Base-by-base conservation (phyloP, 2,797 vertebrate genomes). In the Falco berigora region DNA sequence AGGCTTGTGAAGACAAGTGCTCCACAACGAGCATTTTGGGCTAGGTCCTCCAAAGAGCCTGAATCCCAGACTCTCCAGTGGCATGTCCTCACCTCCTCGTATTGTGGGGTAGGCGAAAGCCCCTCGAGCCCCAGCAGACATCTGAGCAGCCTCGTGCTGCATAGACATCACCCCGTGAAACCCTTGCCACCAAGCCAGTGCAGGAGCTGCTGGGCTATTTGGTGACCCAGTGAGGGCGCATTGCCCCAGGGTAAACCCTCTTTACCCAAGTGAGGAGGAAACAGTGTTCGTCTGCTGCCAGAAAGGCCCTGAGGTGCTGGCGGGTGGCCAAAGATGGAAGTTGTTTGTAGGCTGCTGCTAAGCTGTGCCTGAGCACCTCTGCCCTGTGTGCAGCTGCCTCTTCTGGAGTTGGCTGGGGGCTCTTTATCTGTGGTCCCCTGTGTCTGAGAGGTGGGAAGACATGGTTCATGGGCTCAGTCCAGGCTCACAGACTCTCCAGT, bases 141-240 rank as follows among this genome's bases (percentile, higher is more conserved):
- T n/a, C 17, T 10, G 44, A 72, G 58, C n/a, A 75, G 46, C 17
- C 12, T 79, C 52, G 4, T 14, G 4, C 28, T 71, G 25, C 1
- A 0, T 23, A 23, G 52, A 30, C 17, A 10, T 22, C 6, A 0
- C 36, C 38, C 42, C 24, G 1, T 9, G 9, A 32, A 84, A 77
- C 5, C 34, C n/a, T 52, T 64, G 47, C 25, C 50, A 50, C 23
- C 38, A 47, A 2, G 6, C 8, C 40, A 15, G 12, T 5, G 16
- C 18, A n/a, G 34, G 20, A 83, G 21, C 21, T 7, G 0, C 34
- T 53, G 61, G 44, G 44, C 17, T 75, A 3, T 47, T 27, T 52
- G 9, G 15, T 67, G 47, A 13, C 49, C 18, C 34, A 23, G 20
- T 2, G 2, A 22, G 24, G 14, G 4, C 23, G 18, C 1, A 1